A percentile compares a stretch with the other conserved stretches of the same genome.
Conservation (phyloP, 2,113 vertebrate species). For the Clupea harengus region DNA sequence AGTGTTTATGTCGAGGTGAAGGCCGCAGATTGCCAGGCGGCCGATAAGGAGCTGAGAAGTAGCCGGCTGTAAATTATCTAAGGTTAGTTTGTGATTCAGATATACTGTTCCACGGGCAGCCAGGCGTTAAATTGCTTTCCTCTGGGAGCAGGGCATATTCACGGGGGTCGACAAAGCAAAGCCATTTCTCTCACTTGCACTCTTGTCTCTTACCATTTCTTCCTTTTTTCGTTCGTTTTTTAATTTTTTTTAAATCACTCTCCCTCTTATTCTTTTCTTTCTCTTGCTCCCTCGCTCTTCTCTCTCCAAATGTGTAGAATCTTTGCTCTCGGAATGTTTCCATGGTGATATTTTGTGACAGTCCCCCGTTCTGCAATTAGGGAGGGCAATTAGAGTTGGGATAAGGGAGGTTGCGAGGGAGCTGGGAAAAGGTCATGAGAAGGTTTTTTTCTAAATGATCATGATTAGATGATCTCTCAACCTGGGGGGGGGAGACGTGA, state of each 20-base stretch:
- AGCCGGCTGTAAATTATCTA: conserved; percentile 80
- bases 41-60: conserved; percentile 69
- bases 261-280: conserved; percentile 29
- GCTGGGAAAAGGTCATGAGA: conserved; percentile 58
- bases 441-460: conserved; percentile 42
- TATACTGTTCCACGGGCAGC: conserved; percentile 70
- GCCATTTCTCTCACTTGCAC: conserved; percentile 42
- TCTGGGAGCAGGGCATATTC: conserved; percentile 71
- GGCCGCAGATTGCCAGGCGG: conserved; percentile 59
- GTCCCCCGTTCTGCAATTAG: conserved; percentile 64
- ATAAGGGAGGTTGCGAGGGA: conserved; percentile 45
- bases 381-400: conserved; percentile 52
- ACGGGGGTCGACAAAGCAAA: conserved; percentile 65
- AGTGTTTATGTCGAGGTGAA: conserved; percentile 67
- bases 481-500: background rate
- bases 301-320: background rate
- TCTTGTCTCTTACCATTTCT: conserved; percentile 31
- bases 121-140: conserved; percentile 87
- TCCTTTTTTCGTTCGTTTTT: conserved; percentile 10
- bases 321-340: conserved; percentile 42
- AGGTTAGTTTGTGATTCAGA: conserved; percentile 74
- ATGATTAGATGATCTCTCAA: conserved; percentile 14
- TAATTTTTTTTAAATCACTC: conserved; percentile 41
- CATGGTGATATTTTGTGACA: conserved; percentile 62
- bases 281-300: background rate